Percentiles rank a stretch among this genome's conserved stretches.
Conservation (phyloP, 2,113 vertebrate species). For the Pygoscelis adeliae region DNA sequence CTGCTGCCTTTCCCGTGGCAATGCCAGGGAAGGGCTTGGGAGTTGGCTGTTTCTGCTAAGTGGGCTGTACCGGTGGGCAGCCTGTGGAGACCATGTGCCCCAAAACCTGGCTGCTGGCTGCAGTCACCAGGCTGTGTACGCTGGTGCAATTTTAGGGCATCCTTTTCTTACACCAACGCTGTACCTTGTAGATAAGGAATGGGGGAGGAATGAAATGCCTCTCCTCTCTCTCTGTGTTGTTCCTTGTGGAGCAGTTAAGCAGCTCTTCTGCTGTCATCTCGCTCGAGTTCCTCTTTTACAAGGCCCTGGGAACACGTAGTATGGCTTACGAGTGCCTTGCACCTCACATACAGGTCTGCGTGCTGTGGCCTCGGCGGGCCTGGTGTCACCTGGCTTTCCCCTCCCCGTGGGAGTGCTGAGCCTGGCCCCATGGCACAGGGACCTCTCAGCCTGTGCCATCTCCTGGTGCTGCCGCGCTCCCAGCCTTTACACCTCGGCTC, state of each 20-base stretch:
- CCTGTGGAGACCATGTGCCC: neutral
- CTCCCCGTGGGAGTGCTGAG: accelerated
- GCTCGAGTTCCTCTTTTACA: neutral
- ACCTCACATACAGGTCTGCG: neutral
- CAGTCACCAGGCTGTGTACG: accelerated
- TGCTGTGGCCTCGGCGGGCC: neutral
- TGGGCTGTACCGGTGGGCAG: neutral
- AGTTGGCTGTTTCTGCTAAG: neutral
- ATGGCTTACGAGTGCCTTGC: neutral
- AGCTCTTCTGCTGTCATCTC: neutral
- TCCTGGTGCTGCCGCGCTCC: neutral
- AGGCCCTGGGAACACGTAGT: neutral
- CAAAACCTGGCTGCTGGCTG: neutral
- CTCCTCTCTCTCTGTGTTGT: neutral
- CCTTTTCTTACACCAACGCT: neutral
- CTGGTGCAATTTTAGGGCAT: neutral
- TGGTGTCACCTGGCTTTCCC: neutral
- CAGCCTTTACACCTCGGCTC: neutral
- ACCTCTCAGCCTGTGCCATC: neutral
- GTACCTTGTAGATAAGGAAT: neutral
- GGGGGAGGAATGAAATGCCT: neutral
- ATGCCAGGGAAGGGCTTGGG: neutral
- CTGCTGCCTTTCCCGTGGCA: neutral
- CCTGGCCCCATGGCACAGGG: neutral
- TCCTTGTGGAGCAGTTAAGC: neutral